These are phyloP conservation scores for Aporrectodea caliginosa DNA, from an alignment of 1,140 invertebrate genomes.

Conservation along the genomic window DNA sequence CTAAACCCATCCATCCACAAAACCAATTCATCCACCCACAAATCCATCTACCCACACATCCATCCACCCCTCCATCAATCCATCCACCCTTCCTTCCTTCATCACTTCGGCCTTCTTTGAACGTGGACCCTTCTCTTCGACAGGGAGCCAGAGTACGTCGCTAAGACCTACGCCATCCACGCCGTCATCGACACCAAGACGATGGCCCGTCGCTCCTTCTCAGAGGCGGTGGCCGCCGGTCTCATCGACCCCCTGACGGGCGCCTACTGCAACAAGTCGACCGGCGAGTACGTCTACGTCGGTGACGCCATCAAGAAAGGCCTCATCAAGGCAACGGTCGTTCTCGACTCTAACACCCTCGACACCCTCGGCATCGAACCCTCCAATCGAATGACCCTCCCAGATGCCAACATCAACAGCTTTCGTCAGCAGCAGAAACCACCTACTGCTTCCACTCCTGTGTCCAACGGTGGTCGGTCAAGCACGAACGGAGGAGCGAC, in stretches of 20 bases:
- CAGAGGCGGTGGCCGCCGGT: conserved; percentile 15
- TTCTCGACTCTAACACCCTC: conserved; percentile 43
- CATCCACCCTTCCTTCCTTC: too few species aligned
- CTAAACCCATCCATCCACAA: too few species aligned
- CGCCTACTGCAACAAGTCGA: conserved; percentile 12
- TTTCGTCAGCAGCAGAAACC: too few species aligned
- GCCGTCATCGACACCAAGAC: conserved; percentile 35
- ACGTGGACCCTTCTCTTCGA: too few species aligned
- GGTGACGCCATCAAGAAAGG: conserved; percentile 30
- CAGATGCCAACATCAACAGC: too few species aligned
- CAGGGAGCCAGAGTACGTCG: neutral
- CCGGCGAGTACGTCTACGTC: conserved; percentile 17
- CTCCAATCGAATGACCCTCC: neutral
- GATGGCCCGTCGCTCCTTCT: conserved; percentile 15
- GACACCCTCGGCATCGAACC: conserved; percentile 40
- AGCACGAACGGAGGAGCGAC: too few species aligned
- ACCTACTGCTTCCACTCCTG: too few species aligned
- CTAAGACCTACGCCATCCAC: conserved; percentile 18
- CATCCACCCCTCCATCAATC: too few species aligned
- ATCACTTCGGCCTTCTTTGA: too few species aligned
- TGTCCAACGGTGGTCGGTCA: too few species aligned
- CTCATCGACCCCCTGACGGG: conserved; percentile 14
- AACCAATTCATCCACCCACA: too few species aligned
- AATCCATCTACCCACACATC: too few species aligned
- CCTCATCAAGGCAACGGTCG: conserved; percentile 28